phyloP scores from a whole-genome alignment of 2,797 vertebrate species.

The Sebastes steindachneri region DNA sequence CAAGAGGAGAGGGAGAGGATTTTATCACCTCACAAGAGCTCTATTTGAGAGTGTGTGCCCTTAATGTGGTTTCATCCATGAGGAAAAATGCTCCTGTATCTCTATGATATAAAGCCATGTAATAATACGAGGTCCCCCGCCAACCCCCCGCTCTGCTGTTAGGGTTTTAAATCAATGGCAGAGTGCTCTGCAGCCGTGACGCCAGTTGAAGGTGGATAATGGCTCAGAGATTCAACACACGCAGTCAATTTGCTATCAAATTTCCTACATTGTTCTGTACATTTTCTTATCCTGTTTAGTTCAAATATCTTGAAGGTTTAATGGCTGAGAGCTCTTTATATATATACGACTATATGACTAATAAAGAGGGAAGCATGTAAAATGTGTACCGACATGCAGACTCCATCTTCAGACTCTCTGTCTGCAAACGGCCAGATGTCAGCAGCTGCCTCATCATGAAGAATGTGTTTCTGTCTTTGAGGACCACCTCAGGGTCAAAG shows the following conservation, averaged over 20 bases:
- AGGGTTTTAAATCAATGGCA: constrained; percentile 48
- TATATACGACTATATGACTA: neutral
- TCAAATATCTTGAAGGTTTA: neutral
- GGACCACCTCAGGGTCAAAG: constrained; percentile 6
- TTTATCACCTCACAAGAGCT: constrained; percentile 45
- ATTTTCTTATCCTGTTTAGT: neutral
- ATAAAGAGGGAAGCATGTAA: neutral
- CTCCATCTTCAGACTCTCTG: neutral
- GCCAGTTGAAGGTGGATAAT: constrained; percentile 27
- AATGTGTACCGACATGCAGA: neutral
- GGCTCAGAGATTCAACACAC: neutral
- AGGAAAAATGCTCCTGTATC: constrained; percentile 27
- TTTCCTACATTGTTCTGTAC: too few species aligned
- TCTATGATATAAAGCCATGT: constrained; percentile 6
- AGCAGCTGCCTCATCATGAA: constrained; percentile 28
- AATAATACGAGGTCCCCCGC: constrained; percentile 21
- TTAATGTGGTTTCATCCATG: constrained; percentile 42
- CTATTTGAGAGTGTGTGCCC: constrained; percentile 15
- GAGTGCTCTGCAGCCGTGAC: constrained; percentile 28
- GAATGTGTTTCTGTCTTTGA: constrained; percentile 4
- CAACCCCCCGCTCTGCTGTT: constrained; percentile 15
- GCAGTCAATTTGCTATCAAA: neutral
- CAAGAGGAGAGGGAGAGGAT: constrained; percentile 17
- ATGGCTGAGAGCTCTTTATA: neutral
- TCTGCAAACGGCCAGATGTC: constrained; percentile 5